These are phyloP conservation scores for Oostethus manadensis DNA, from an alignment of 2,113 vertebrate genomes.

Conservation along the genomic window DNA sequence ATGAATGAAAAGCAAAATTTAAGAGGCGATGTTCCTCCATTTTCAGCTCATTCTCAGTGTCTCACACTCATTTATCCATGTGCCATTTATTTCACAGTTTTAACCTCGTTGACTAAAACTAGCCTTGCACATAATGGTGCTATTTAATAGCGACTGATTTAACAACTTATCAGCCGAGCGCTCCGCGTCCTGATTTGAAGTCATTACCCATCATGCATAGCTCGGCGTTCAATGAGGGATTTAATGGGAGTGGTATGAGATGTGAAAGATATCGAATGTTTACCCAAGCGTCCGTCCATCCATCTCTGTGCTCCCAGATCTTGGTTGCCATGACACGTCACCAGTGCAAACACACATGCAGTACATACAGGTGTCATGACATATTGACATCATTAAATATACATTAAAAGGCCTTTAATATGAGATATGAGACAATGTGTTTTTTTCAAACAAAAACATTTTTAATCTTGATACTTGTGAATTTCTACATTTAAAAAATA, in stretches of 20 bases:
- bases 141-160: neutral
- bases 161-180: constrained; percentile 3
- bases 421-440: no score
- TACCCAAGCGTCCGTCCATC: neutral
- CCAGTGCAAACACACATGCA: no score
- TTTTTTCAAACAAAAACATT: no score
- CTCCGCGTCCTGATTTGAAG: constrained; percentile 1
- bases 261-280: constrained; percentile 5
- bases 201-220: constrained; percentile 1
- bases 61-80: neutral
- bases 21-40: neutral
- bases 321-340: neutral
- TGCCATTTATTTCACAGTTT: neutral
- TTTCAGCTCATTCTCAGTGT: neutral
- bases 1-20: neutral
- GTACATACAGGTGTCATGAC: no score
- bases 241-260: constrained; percentile 3
- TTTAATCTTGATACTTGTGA: no score
- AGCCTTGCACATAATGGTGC: neutral
- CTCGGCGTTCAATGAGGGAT: constrained; percentile 9
- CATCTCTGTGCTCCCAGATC: neutral
- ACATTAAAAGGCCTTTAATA: no score
- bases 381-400: no score
- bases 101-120: neutral
- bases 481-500: no score